phyloP scores from a whole-genome alignment of 2,113 vertebrate species.

The Pogonocichla stellata region DNA sequence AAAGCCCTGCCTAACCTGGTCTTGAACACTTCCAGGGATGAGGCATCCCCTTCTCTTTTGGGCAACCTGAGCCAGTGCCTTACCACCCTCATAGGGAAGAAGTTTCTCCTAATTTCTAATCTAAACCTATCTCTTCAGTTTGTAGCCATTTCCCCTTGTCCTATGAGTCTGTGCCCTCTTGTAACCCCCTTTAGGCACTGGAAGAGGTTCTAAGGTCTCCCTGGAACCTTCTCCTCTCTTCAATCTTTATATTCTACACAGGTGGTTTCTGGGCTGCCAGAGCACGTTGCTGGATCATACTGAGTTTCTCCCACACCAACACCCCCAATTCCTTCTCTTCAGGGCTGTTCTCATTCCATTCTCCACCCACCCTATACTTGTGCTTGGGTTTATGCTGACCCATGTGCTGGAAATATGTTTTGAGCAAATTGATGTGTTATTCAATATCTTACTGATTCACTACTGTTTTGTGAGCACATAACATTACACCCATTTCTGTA shows the following conservation, averaged over 20 bases:
- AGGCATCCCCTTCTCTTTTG: neutral
- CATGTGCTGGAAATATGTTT: neutral
- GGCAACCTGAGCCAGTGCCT: neutral
- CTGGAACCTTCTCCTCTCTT: neutral
- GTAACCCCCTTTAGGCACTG: neutral
- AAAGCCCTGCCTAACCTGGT: neutral
- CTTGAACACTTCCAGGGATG: neutral
- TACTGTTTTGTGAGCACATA: neutral
- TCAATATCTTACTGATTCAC: neutral
- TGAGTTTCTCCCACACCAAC: neutral
- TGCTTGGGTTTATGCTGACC: neutral
- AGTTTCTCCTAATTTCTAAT: neutral
- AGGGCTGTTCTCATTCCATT: neutral
- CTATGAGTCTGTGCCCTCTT: neutral
- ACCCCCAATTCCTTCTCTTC: neutral
- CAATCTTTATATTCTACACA: neutral
- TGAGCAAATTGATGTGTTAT: neutral
- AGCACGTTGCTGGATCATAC: neutral
- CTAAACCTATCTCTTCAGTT: neutral
- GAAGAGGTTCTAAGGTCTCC: neutral
- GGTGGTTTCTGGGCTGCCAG: neutral
- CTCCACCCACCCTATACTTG: rapidly evolving
- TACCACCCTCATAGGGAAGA: neutral
- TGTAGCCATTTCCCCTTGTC: neutral
- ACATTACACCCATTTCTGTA: neutral